Percentiles rank a stretch among this genome's conserved stretches.
phyloP scores from a whole-genome alignment of 2,888 invertebrate species.

The Alloscopus bannaensis region DNA sequence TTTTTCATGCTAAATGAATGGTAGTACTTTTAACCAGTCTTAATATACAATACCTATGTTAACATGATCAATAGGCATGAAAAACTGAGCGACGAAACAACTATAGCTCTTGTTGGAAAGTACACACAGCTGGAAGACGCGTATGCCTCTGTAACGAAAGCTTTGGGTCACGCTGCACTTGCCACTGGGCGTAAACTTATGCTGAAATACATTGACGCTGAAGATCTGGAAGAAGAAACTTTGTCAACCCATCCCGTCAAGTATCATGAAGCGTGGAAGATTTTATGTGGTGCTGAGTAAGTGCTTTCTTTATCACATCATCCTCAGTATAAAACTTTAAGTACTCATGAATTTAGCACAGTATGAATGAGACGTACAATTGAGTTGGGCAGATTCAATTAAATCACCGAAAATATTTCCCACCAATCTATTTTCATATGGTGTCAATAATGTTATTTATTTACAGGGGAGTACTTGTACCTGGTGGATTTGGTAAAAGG shows the following conservation, averaged over 20 bases:
- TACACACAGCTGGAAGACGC: slow-evolving; percentile 97
- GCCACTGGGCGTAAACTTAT: slow-evolving; percentile 89
- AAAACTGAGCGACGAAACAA: slow-evolving; percentile 88
- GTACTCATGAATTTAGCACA: too few species aligned
- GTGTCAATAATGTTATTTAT: too few species aligned
- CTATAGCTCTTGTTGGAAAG: slow-evolving; percentile 95
- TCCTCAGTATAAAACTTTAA: too few species aligned
- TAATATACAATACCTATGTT: too few species aligned
- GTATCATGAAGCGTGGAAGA: slow-evolving; percentile 96
- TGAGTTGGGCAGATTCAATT: background rate
- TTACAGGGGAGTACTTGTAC: slow-evolving; percentile 92
- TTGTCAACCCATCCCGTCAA: slow-evolving; percentile 85
- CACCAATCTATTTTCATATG: too few species aligned
- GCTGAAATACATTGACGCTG: slow-evolving; percentile 92
- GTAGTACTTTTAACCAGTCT: too few species aligned
- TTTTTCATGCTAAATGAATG: too few species aligned
- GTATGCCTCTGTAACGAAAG: slow-evolving; percentile 97
- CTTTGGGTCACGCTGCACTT: slow-evolving; percentile 94
- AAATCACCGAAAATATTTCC: too few species aligned
- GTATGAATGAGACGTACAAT: too few species aligned
- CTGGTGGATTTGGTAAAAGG: slow-evolving; percentile 97
- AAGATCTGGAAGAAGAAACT: slow-evolving; percentile 87
- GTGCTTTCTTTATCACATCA: too few species aligned
- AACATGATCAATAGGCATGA: too few species aligned
- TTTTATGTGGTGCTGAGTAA: slow-evolving; percentile 89